These are phyloP conservation scores for Oryzias javanicus DNA, from an alignment of 2,113 vertebrate genomes.

Conservation along the genomic window DNA sequence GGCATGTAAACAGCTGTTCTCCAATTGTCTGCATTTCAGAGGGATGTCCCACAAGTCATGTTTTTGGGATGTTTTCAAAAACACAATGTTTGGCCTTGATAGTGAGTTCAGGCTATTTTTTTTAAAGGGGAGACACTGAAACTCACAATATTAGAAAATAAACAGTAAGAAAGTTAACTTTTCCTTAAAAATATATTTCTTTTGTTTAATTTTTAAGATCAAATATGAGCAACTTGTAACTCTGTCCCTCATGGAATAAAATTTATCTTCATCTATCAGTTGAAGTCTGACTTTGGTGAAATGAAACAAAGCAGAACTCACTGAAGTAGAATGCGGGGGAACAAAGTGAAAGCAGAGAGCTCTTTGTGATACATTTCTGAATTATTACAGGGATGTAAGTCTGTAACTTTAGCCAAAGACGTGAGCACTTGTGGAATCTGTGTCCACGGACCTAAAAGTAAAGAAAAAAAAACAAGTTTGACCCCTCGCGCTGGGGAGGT, in stretches of 20 bases:
- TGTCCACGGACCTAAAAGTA: slow-evolving; percentile 73
- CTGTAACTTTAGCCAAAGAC: slow-evolving; percentile 68
- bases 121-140: slow-evolving; percentile 30
- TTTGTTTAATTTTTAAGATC: slow-evolving; percentile 44
- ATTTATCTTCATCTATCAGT: slow-evolving; percentile 72
- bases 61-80: slow-evolving; percentile 56
- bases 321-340: slow-evolving; percentile 61
- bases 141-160: not conserved
- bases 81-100: slow-evolving; percentile 42
- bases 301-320: slow-evolving; percentile 67
- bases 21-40: slow-evolving; percentile 40
- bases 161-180: not conserved
- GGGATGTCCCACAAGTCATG: slow-evolving; percentile 37
- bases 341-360: slow-evolving; percentile 43
- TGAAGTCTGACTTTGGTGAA: slow-evolving; percentile 75
- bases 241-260: slow-evolving; percentile 65
- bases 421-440: slow-evolving; percentile 66
- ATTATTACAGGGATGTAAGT: slow-evolving; percentile 73
- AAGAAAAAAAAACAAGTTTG: slow-evolving; percentile 71
- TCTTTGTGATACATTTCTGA: slow-evolving; percentile 68
- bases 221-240: slow-evolving; percentile 60
- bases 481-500: slow-evolving; percentile 65
- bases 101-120: slow-evolving; percentile 35
- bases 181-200: slow-evolving; percentile 7
- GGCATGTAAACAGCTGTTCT: slow-evolving; percentile 77